These are phyloP conservation scores for Coregonus ussuriensis DNA, from an alignment of 2,797 vertebrate genomes.

Conservation along the genomic window DNA sequence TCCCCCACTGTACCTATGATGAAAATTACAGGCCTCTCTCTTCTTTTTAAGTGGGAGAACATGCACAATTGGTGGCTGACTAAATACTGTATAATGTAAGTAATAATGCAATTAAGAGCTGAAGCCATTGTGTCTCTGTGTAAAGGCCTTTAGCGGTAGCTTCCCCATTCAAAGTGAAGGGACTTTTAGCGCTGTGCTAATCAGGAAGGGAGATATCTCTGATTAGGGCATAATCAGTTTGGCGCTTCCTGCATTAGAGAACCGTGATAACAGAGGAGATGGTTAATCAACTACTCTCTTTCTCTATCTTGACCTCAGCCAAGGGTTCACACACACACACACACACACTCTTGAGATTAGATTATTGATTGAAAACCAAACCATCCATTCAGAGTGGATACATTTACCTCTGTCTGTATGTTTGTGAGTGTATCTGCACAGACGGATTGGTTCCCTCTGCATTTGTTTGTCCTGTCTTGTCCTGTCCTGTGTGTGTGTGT, in stretches of 20 bases:
- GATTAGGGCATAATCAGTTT: constrained; percentile 57
- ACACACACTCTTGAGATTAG: background rate
- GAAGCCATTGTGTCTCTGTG: background rate
- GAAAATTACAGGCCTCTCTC: too few relatives aligned
- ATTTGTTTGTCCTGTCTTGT: too few relatives aligned
- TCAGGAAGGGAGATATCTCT: constrained; percentile 30
- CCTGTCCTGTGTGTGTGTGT: background rate
- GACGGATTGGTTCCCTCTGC: too few relatives aligned
- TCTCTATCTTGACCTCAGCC: constrained; percentile 2
- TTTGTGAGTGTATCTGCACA: background rate
- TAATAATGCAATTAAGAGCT: constrained; percentile 50
- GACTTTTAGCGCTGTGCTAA: constrained; percentile 40
- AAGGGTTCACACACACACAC: background rate
- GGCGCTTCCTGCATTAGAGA: constrained; percentile 55
- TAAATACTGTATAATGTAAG: constrained; percentile 1
- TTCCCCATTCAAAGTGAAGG: constrained; percentile 17
- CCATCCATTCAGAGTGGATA: too few relatives aligned
- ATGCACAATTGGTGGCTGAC: too few relatives aligned
- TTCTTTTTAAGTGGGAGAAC: too few relatives aligned
- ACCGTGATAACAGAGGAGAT: constrained; percentile 40
- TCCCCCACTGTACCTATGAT: too few relatives aligned
- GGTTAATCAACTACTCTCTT: constrained; percentile 40
- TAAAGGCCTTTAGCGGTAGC: background rate
- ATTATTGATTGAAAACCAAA: too few relatives aligned
- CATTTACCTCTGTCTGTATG: background rate